Percentiles rank a stretch among this genome's conserved stretches.
Evolutionary conservation across 2,113 vertebrate species (phyloP).

Genomic region (Pedionomus torquatus): DNA sequence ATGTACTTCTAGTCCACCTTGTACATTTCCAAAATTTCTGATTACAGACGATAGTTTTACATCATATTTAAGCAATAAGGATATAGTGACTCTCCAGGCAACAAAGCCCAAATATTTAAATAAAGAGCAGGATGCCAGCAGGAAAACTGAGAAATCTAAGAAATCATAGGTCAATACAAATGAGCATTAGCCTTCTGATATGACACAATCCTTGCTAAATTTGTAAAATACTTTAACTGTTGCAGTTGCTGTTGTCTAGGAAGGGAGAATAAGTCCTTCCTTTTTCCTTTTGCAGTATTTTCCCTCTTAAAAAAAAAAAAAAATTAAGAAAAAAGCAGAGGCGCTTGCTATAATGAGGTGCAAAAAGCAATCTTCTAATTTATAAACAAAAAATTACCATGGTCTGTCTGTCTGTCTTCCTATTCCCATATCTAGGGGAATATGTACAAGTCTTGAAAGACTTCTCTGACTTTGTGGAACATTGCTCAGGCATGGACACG

Average conservation of each 20-base stretch:
- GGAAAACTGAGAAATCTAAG: neutral
- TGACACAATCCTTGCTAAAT: neutral
- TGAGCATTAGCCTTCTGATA: neutral
- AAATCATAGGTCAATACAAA: neutral
- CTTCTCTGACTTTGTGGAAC: slow-evolving; percentile 4
- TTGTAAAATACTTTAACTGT: neutral
- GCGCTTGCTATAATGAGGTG: neutral
- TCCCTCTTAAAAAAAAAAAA: neutral
- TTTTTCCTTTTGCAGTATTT: neutral
- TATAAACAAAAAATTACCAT: neutral
- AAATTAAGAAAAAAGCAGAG: neutral
- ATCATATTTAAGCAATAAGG: neutral
- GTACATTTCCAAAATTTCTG: neutral
- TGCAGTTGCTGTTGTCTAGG: neutral
- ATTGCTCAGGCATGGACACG: neutral
- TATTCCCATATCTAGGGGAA: neutral
- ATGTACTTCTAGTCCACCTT: neutral
- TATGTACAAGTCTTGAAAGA: neutral
- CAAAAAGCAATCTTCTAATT: neutral
- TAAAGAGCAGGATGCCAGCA: neutral
- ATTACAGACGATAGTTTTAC: neutral
- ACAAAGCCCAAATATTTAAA: neutral
- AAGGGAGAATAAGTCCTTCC: neutral
- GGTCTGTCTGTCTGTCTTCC: neutral
- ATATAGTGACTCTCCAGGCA: neutral